Conservation (phyloP, 2,113 vertebrate species). For the Chionis minor region DNA sequence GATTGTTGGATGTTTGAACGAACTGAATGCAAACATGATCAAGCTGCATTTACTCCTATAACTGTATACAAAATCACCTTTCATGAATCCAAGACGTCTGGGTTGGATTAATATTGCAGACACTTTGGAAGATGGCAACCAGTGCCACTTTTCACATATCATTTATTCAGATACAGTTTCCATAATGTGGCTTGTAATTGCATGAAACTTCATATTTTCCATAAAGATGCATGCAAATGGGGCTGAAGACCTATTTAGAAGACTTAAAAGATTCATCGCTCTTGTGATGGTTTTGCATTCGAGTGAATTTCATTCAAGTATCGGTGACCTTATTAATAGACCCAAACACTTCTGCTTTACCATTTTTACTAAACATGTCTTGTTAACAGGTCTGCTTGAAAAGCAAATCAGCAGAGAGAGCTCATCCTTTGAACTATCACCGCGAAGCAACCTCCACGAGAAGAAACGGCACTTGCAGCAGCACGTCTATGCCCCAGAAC, state of each 20-base stretch:
- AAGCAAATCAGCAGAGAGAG: not conserved
- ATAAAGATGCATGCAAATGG: conserved; percentile 27
- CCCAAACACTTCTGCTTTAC: not conserved
- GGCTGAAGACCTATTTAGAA: conserved; percentile 28
- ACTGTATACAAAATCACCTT: not conserved
- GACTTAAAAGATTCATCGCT: not conserved
- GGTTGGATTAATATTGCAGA: not conserved
- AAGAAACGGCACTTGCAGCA: not conserved
- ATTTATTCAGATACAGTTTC: not conserved
- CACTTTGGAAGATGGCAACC: not conserved
- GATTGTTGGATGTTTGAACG: not conserved
- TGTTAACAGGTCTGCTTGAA: not conserved
- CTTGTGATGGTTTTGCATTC: not conserved
- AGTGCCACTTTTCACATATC: not conserved
- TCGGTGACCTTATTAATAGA: not conserved
- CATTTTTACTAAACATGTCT: not conserved
- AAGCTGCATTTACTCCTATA: not conserved
- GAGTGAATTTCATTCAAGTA: not conserved
- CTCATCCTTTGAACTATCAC: not conserved
- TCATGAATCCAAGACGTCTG: not conserved
- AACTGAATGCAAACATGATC: not conserved
- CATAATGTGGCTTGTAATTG: not conserved
- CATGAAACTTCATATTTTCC: not conserved
- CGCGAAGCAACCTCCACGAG: not conserved
- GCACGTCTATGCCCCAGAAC: not conserved